Evolutionary conservation across 2,113 vertebrate species (phyloP).

Genomic region (Boleophthalmus pectinirostris): DNA sequence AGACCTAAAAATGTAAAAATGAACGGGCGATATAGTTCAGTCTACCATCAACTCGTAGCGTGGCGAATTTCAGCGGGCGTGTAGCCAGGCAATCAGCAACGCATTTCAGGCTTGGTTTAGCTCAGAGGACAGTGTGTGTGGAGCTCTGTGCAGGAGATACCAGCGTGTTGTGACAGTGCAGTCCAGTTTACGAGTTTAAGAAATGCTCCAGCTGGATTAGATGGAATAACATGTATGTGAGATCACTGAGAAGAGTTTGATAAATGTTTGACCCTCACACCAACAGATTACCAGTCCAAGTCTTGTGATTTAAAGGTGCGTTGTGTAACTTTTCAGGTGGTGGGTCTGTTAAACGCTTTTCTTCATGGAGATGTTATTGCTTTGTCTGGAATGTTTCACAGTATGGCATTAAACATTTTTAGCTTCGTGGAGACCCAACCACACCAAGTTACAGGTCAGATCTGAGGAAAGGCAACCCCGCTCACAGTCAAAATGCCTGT

Average conservation of each 20-base stretch:
- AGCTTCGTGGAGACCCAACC: too few relatives aligned
- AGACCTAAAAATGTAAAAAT: constrained; percentile 26
- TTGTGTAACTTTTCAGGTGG: too few relatives aligned
- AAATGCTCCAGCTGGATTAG: constrained; percentile 23
- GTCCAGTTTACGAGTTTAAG: constrained; percentile 34
- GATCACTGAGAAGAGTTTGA: constrained; percentile 14
- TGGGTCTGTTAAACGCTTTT: too few relatives aligned
- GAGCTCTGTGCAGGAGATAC: constrained; percentile 24
- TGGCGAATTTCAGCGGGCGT: constrained; percentile 50
- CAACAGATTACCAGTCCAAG: constrained; percentile 13
- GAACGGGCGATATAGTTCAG: constrained; percentile 49
- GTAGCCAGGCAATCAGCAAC: constrained; percentile 63
- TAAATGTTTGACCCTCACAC: constrained; percentile 26
- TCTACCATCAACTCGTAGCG: constrained; percentile 75
- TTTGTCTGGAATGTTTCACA: too few relatives aligned
- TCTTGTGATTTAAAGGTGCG: neutral
- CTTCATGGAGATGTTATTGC: too few relatives aligned
- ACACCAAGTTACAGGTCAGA: too few relatives aligned
- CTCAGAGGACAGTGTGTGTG: constrained; percentile 30
- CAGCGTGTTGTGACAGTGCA: constrained; percentile 41
- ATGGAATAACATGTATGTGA: constrained; percentile 27
- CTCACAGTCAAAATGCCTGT: too few relatives aligned
- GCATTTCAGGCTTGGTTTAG: constrained; percentile 68
- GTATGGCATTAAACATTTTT: too few relatives aligned
- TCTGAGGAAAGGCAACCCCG: too few relatives aligned